A percentile compares a stretch with the other conserved stretches of the same genome.
Evolutionary conservation across 2,888 invertebrate species (phyloP).

Genomic region (Scaptomyza tumidula): DNA sequence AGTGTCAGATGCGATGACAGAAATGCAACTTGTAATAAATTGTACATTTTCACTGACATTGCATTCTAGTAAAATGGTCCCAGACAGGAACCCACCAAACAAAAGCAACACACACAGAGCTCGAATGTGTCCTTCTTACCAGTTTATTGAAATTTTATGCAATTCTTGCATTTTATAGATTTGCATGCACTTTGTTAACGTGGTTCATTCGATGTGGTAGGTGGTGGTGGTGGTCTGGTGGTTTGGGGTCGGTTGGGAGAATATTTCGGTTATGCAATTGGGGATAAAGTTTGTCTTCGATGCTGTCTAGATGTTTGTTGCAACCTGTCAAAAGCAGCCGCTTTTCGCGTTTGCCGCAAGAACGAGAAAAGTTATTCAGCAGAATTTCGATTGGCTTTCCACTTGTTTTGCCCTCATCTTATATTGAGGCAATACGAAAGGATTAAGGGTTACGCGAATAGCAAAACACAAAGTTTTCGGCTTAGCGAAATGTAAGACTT

Average conservation of each 20-base stretch:
- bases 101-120: background rate
- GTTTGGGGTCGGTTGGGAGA: background rate
- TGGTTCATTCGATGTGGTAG: background rate
- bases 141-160: constrained; percentile 72
- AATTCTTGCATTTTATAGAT: constrained; percentile 61
- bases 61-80: constrained; percentile 34
- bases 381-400: constrained; percentile 10
- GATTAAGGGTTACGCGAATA: background rate
- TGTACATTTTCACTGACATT: constrained; percentile 59
- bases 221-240: background rate
- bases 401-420: background rate
- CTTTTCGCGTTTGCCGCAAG: constrained; percentile 3
- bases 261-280: constrained; percentile 8
- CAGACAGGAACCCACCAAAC: background rate
- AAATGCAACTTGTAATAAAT: constrained; percentile 53
- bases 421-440: background rate
- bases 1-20: constrained; percentile 38
- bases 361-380: constrained; percentile 21
- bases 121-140: constrained; percentile 24
- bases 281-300: constrained; percentile 25
- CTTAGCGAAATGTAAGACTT: background rate
- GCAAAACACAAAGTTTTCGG: background rate
- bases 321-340: constrained; percentile 21
- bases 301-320: constrained; percentile 22
- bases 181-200: constrained; percentile 18